phyloP scores from a whole-genome alignment of 2,888 invertebrate species.

The Aspidiotus rigidus region DNA sequence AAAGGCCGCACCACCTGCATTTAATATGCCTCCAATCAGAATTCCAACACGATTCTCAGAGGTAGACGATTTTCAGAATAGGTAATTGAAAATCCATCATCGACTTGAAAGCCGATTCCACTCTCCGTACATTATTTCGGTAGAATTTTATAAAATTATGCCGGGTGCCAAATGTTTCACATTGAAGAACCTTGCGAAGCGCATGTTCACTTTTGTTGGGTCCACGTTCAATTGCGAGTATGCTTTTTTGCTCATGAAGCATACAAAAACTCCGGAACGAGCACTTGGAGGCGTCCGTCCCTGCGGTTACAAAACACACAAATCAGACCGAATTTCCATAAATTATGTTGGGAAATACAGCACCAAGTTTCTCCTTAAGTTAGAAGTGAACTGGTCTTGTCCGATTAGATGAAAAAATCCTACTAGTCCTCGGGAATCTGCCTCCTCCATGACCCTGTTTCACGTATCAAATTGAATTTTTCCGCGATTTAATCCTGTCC shows the following conservation, averaged over 20 bases:
- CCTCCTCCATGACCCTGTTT: too few species aligned
- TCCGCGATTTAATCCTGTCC: too few species aligned
- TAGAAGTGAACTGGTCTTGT: too few species aligned
- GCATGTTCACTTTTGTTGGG: not conserved
- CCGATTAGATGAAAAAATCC: too few species aligned
- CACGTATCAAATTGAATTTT: too few species aligned
- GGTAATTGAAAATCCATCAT: constrained; percentile 4
- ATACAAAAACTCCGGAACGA: not conserved
- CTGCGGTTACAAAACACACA: not conserved
- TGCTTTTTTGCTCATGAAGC: not conserved
- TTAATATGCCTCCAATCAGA: not conserved
- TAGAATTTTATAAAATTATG: not conserved
- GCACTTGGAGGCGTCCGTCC: not conserved
- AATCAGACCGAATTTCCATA: constrained; percentile 1
- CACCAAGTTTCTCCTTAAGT: not conserved
- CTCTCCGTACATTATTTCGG: not conserved
- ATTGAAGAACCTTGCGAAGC: not conserved
- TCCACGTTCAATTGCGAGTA: not conserved
- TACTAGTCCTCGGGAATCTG: too few species aligned
- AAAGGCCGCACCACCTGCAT: too few species aligned
- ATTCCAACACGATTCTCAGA: constrained; percentile 8
- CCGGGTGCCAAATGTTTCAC: not conserved
- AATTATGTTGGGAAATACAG: not conserved
- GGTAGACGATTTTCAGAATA: constrained; percentile 7
- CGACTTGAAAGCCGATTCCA: not conserved